phyloP scores from a whole-genome alignment of 1,140 invertebrate species.

The Trichonephila inaurata region DNA sequence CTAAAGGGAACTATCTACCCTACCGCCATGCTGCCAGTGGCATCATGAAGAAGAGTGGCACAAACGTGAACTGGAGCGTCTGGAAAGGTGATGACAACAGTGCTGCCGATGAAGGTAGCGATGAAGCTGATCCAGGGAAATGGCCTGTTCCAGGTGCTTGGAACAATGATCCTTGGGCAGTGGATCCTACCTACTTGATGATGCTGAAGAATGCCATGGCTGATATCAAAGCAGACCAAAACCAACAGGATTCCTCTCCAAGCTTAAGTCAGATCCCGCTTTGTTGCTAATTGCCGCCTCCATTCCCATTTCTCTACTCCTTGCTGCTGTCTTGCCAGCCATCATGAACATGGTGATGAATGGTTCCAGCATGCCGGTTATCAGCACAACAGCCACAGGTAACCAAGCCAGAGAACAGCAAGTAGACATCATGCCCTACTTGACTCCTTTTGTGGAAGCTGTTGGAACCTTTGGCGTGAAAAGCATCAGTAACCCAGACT shows the following conservation, averaged over 20 bases:
- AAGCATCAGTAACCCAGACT: slow-evolving; percentile 64
- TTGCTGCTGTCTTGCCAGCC: slow-evolving; percentile 61
- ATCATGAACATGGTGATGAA: slow-evolving; percentile 67
- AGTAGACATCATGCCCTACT: slow-evolving; percentile 48
- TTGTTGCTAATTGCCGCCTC: slow-evolving; percentile 55
- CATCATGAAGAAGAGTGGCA: slow-evolving; percentile 68
- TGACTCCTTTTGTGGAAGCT: slow-evolving; percentile 47
- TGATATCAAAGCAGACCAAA: slow-evolving; percentile 35
- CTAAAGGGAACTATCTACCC: slow-evolving; percentile 35
- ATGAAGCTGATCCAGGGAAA: background rate
- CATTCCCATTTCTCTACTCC: slow-evolving; percentile 59
- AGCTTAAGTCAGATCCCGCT: slow-evolving; percentile 54
- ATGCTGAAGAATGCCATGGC: slow-evolving; percentile 66
- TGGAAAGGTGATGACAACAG: slow-evolving; percentile 66
- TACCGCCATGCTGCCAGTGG: slow-evolving; percentile 46
- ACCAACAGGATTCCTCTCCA: slow-evolving; percentile 60
- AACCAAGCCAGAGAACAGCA: slow-evolving; percentile 7
- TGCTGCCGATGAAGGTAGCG: slow-evolving; percentile 1
- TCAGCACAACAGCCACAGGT: slow-evolving; percentile 54
- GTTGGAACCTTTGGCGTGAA: slow-evolving; percentile 63
- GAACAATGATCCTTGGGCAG: slow-evolving; percentile 51
- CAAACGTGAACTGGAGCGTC: slow-evolving; percentile 68
- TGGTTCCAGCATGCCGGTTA: slow-evolving; percentile 19
- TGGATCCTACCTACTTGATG: slow-evolving; percentile 64
- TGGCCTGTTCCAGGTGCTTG: slow-evolving; percentile 45